Conservation (phyloP, 1,140 invertebrate species). For the Heliconius congener region DNA sequence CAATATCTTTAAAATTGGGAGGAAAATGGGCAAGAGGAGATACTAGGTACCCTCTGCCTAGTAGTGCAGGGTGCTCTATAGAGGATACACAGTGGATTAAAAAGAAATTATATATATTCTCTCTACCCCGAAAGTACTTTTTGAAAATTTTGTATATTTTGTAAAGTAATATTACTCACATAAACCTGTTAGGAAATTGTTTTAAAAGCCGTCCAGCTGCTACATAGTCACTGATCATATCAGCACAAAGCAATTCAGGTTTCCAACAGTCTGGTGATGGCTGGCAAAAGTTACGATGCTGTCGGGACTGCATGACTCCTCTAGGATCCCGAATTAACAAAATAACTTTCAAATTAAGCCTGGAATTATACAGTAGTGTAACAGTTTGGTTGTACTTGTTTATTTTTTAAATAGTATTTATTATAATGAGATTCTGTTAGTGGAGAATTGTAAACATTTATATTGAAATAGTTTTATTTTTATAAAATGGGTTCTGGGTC, state of each 20-base stretch:
- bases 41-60: too few species aligned
- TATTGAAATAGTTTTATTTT: neutral
- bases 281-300: conserved; percentile 92
- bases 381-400: neutral
- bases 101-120: too few species aligned
- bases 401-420: neutral
- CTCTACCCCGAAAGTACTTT: too few species aligned
- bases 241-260: conserved; percentile 88
- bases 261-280: conserved; percentile 91
- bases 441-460: too few species aligned
- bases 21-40: too few species aligned
- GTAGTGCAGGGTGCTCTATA: too few species aligned
- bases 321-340: conserved; percentile 92
- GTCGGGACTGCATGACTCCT: conserved; percentile 91
- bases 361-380: conserved; percentile 58
- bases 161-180: conserved; percentile 75
- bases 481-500: neutral
- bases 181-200: conserved; percentile 87
- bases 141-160: neutral
- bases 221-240: conserved; percentile 91
- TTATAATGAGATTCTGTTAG: neutral
- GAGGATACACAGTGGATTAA: too few species aligned
- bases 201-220: conserved; percentile 86
- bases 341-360: conserved; percentile 89
- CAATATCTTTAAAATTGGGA: too few species aligned